Conservation (phyloP, 2,888 invertebrate species). For the Amaurobius ferox region DNA sequence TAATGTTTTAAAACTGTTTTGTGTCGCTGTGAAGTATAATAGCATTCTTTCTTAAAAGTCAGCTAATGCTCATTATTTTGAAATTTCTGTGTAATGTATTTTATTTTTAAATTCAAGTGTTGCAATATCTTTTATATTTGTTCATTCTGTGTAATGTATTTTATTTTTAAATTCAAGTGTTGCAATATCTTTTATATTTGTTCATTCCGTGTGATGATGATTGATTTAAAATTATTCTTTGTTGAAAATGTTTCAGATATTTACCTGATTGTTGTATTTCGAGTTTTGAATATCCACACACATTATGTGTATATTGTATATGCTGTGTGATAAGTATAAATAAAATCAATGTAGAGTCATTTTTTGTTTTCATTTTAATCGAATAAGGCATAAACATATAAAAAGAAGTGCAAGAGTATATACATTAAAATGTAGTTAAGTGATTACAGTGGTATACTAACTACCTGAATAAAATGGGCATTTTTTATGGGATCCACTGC, state of each 20-base stretch:
- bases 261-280: slow-evolving; percentile 11
- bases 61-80: background rate
- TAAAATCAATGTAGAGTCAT: background rate
- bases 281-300: background rate
- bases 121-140: background rate
- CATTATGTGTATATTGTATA: background rate
- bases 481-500: too few species aligned
- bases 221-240: background rate
- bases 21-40: too few species aligned
- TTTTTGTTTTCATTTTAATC: too few species aligned
- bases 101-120: background rate
- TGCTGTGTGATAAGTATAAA: slow-evolving; percentile 8
- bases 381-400: too few species aligned
- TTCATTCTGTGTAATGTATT: background rate
- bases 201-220: background rate
- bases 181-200: background rate
- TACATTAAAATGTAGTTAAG: too few species aligned
- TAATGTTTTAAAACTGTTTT: background rate
- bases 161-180: background rate
- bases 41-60: background rate
- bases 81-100: background rate
- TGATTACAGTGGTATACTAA: too few species aligned
- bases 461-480: too few species aligned
- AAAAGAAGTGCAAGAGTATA: too few species aligned
- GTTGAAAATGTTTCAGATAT: background rate